Base-by-base conservation (phyloP, 2,797 vertebrate species). In the Gambusia yucatana region DNA sequence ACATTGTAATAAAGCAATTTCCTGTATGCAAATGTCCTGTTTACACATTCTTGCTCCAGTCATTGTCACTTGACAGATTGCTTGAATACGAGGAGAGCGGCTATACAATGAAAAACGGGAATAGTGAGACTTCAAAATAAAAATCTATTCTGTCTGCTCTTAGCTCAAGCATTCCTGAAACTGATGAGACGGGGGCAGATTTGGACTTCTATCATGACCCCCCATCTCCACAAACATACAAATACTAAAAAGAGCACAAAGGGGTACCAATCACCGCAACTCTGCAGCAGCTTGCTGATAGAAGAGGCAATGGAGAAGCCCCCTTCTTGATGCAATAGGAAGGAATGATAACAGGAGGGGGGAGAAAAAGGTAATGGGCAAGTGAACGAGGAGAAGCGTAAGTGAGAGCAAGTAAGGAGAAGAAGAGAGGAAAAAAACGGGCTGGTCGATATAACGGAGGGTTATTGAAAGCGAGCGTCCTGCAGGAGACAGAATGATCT, bases 1-100 rank as follows among this genome's bases (percentile, higher is more conserved):
- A 93, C 85, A 93, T 83, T 92, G 93, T 93, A 93, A 94, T 94
- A 93, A 93, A 92, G 94, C 92, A 94, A 94, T 95, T 93, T 96
- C 88, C 94, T 92, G 92, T 93, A 95, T 95, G 93, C 93, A 95
- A 95, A 96, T 95, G 77, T 63, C 79, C 87, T 93, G 92, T 93
- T 95, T 94, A 94, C 93, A 92, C 87, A 55, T 92, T 87, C 86
- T 85, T 87, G 84, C 90, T 86, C 87, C 90, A 92, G 89, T 91
- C 92, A 90, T 90, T 93, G 91, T 93, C 89, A 91, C 90, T 92
- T 93, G 92, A 94, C 92, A 93, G 91, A 94, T 92, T 91, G 91
- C 86, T 84, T 74, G 90, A 93, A 91, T 91, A 88, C 86, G 83
- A 90, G 84, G 50, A 91, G 83, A 88, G 88, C 84, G 44, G 88